These are phyloP conservation scores for Corapipo altera DNA, from an alignment of 2,113 vertebrate genomes.

Conservation along the genomic window DNA sequence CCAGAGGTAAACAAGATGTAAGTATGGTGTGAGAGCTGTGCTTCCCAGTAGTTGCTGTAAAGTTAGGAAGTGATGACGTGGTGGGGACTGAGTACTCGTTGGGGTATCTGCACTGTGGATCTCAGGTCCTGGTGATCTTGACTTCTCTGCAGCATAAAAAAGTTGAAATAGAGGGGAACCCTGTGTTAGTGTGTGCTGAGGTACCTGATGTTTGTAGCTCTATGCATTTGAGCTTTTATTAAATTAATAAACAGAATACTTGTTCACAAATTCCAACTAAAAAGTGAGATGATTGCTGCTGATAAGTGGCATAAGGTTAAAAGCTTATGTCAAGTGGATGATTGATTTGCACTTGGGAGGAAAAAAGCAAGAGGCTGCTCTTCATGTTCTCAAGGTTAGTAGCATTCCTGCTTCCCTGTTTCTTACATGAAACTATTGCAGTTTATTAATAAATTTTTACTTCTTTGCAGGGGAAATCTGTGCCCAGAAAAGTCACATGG, in stretches of 20 bases:
- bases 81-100: not conserved
- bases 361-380: not conserved
- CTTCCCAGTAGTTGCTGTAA: not conserved
- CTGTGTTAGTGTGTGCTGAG: not conserved
- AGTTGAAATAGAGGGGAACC: not conserved
- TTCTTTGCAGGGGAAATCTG: conserved; percentile 62
- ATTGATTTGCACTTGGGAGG: not conserved
- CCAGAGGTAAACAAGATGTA: not conserved
- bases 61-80: not conserved
- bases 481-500: conserved; percentile 37
- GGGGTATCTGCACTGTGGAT: not conserved
- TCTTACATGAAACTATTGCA: not conserved
- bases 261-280: conserved; percentile 3
- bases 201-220: not conserved
- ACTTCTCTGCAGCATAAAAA: not conserved
- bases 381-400: conserved; percentile 42
- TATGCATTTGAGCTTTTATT: not conserved
- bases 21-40: not conserved
- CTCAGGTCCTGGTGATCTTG: not conserved
- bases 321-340: not conserved
- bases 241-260: conserved; percentile 30
- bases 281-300: not conserved
- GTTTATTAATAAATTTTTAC: conserved; percentile 52
- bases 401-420: not conserved
- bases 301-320: not conserved